Conservation (phyloP, 2,888 invertebrate species). For the Phyllotreta striolata region DNA sequence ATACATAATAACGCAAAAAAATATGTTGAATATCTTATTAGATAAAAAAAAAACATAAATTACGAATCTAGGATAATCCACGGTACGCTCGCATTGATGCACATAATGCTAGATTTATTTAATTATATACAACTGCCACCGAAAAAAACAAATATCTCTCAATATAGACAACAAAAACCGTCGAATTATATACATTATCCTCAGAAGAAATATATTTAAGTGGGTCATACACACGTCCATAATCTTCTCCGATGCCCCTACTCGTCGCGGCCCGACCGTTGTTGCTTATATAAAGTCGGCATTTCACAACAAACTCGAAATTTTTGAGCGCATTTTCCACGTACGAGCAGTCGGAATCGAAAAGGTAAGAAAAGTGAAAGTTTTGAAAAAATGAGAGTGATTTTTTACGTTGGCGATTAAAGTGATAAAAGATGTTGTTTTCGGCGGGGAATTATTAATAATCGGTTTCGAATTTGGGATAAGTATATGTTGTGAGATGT, state of each 20-base stretch:
- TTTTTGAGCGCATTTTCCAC: constrained; percentile 24
- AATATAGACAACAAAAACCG: constrained; percentile 12
- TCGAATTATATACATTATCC: constrained; percentile 8
- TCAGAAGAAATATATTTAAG: constrained; percentile 18
- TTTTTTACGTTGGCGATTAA: constrained; percentile 11
- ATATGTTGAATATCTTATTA: too few species aligned
- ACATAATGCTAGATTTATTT: constrained; percentile 1
- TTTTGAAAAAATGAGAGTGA: constrained; percentile 25
- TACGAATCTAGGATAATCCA: constrained; percentile 10
- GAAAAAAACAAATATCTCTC: constrained; percentile 13
- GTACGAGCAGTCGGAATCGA: constrained; percentile 27
- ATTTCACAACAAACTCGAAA: constrained; percentile 30
- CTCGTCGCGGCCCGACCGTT: constrained; percentile 6
- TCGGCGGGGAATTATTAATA: not conserved
- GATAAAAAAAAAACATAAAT: not conserved
- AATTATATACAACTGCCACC: constrained; percentile 2
- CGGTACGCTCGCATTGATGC: constrained; percentile 4
- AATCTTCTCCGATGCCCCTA: constrained; percentile 25
- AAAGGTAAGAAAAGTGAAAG: constrained; percentile 45
- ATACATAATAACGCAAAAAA: too few species aligned
- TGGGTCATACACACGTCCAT: constrained; percentile 26
- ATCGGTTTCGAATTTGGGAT: constrained; percentile 1
- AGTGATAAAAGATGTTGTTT: constrained; percentile 2
- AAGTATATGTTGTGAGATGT: constrained; percentile 4
- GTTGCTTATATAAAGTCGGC: constrained; percentile 28